Base-by-base conservation (phyloP, 2,888 invertebrate genomes). In the Harpagoxenus sublaevis region DNA sequence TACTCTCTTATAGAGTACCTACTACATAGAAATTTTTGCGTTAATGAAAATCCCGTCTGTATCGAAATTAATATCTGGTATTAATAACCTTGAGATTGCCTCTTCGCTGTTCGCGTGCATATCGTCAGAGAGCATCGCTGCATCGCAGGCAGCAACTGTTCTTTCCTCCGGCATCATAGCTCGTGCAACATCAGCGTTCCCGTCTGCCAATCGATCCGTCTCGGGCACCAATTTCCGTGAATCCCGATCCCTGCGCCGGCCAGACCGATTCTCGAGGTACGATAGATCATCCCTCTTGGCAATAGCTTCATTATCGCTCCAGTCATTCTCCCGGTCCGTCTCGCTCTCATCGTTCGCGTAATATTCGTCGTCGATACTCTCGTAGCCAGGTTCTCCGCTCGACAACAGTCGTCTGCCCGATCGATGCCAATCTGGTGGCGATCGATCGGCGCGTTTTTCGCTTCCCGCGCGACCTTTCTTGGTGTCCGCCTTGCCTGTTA, bases 221-320 rank as follows among this genome's bases (percentile, higher is more conserved):
- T n/a, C n/a, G 57, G 10, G 18, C 57, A 31, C 12, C 45, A 71
- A 70, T 79, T 71, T 71, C 79, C 70, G 70, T 31, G 39, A 23
- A 70, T 79, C 57, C 35, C 35, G 78, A 42, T 78, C 42, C 55
- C 45, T 55, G n/a, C 31, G 15, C 2, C 9, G 31, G 23, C 45
- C 45, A 18, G 35, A 9, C 45, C 10, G 45, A 57, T 79, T 28
- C 71, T 12, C 35, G 31, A 45, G n/a, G n/a, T 45, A 23, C 71
- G 71, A 71, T 60, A 79, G 57, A 71, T 71, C 71, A 28, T 79
- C 57, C 31, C 79, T 45, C 45, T 35, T 35, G 35, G 57, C 79
- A 8, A 71, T 48, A 18, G 79, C 79, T 79, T 79, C 71, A 60
- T 79, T 79, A 79, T 60, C 79, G 57, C 23, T 53, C 51, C 28